Percentiles rank a stretch among this genome's conserved stretches.
Evolutionary conservation across 2,113 vertebrate species (phyloP).

Genomic region (Platysternon megacephalum): DNA sequence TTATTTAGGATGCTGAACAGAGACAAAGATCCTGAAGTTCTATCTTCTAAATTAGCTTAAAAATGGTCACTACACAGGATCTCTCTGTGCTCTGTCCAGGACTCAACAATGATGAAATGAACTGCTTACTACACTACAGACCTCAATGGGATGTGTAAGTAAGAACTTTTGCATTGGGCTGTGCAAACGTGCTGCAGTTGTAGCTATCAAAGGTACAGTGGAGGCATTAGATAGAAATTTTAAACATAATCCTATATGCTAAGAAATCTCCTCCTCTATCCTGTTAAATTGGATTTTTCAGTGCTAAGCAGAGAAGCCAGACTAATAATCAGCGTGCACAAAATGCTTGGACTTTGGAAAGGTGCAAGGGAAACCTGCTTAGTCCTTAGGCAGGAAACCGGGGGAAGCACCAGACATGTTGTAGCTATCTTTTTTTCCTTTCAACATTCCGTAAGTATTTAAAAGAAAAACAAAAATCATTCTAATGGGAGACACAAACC

Average conservation of each 20-base stretch:
- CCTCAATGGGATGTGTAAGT: not conserved
- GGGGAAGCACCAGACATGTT: not conserved
- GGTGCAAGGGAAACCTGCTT: fast-evolving
- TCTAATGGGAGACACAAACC: not conserved
- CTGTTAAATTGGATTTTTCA: not conserved
- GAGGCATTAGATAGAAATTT: not conserved
- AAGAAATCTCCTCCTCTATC: not conserved
- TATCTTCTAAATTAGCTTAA: not conserved
- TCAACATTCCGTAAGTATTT: not conserved
- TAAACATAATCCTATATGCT: not conserved
- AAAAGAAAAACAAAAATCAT: not conserved
- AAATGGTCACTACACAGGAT: not conserved
- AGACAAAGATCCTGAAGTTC: not conserved
- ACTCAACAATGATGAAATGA: not conserved
- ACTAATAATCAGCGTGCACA: not conserved
- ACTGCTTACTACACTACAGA: not conserved
- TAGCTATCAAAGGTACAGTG: not conserved
- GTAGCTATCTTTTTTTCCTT: not conserved
- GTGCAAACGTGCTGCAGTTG: not conserved
- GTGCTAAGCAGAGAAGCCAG: not conserved
- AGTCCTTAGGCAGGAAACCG: not conserved
- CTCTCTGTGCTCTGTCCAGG: not conserved
- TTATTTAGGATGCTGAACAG: not conserved
- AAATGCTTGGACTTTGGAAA: not conserved
- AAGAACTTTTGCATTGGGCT: not conserved